Conservation (phyloP, 2,113 vertebrate species). For the Hippocampus guttulatus region DNA sequence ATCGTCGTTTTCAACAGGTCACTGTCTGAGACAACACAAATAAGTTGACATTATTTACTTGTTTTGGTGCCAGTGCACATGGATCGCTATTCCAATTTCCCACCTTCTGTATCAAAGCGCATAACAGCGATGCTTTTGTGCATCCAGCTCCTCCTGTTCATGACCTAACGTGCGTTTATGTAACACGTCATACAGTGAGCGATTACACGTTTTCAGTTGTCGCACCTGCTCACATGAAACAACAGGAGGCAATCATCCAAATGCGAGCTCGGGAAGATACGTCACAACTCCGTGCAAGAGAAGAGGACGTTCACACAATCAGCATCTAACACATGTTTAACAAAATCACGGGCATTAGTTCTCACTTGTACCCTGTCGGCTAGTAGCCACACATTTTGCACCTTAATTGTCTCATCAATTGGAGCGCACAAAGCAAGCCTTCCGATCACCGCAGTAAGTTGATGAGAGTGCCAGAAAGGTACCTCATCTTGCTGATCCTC, state of each 20-base stretch:
- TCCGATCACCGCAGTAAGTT: not conserved
- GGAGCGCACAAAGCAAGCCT: not conserved
- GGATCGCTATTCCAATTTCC: not conserved
- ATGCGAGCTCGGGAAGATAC: not conserved
- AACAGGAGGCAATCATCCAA: not conserved
- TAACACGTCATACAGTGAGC: conserved; percentile 1
- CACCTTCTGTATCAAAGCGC: not conserved
- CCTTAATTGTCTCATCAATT: not conserved
- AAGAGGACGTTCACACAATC: not conserved
- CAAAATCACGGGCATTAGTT: not conserved
- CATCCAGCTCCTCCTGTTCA: not conserved
- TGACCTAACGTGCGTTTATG: not conserved
- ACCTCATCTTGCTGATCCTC: conserved; percentile 60
- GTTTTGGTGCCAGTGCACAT: not conserved
- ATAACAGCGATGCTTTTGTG: not conserved
- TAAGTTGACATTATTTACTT: not conserved
- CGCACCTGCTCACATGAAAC: not conserved
- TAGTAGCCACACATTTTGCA: not conserved
- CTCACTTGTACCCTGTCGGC: not conserved
- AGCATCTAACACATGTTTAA: not conserved
- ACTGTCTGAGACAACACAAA: not conserved
- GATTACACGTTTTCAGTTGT: conserved; percentile 3
- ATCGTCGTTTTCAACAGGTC: not conserved
- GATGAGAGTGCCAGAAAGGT: not conserved
- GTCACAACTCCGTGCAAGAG: not conserved